Percentiles rank a stretch among this genome's conserved stretches.
Conservation (phyloP, 2,888 invertebrate species). For the Orthosia cruda region DNA sequence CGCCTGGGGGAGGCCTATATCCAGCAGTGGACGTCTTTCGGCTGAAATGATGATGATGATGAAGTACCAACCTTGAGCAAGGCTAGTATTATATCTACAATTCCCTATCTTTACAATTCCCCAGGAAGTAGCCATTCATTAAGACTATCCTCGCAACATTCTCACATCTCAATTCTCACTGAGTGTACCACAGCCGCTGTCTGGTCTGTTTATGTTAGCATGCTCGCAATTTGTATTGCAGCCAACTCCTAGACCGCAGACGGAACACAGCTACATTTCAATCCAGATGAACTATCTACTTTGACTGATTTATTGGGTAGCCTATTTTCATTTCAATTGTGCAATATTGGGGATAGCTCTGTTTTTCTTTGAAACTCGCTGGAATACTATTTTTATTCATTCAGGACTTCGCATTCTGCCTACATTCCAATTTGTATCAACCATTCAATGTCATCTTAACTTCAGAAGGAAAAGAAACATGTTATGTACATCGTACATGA, state of each 20-base stretch:
- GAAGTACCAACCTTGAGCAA: too few relatives aligned
- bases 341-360: neutral
- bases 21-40: too few relatives aligned
- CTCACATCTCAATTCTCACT: constrained; percentile 3
- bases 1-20: too few relatives aligned
- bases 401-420: neutral
- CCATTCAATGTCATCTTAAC: neutral
- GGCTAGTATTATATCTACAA: too few relatives aligned
- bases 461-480: constrained; percentile 27
- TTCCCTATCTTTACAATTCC: neutral
- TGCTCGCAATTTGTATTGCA: constrained; percentile 34
- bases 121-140: constrained; percentile 15
- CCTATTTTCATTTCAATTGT: neutral
- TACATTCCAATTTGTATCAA: neutral
- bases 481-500: constrained; percentile 18
- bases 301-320: neutral
- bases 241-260: neutral
- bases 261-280: constrained; percentile 15
- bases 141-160: constrained; percentile 13
- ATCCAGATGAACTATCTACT: neutral
- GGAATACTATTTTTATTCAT: too few relatives aligned
- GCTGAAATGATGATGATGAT: too few relatives aligned
- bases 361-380: neutral
- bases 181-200: constrained; percentile 17
- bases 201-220: constrained; percentile 37